phyloP scores from a whole-genome alignment of 2,888 invertebrate genomes.

The Stomorhina lunata region DNA sequence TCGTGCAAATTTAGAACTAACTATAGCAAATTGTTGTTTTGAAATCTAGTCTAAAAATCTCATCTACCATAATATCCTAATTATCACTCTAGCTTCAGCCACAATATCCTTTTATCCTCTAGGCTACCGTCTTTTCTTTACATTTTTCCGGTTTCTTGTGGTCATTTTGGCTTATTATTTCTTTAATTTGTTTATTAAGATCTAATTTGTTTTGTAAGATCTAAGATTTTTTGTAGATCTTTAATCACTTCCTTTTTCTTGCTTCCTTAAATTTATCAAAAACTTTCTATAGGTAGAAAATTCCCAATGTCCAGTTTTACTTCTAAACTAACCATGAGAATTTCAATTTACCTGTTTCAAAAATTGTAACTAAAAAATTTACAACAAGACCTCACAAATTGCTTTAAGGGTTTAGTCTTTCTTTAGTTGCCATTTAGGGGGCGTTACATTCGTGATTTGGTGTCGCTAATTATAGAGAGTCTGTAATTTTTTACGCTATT shows the following conservation, averaged over 20 bases:
- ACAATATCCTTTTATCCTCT: neutral
- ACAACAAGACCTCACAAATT: slow-evolving; percentile 59
- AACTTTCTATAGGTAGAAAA: slow-evolving; percentile 63
- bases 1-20: slow-evolving; percentile 53
- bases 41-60: neutral
- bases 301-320: neutral
- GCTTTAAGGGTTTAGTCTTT: neutral
- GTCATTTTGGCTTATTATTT: slow-evolving; percentile 34
- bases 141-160: slow-evolving; percentile 57
- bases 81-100: no score
- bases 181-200: slow-evolving; percentile 10
- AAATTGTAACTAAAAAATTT: neutral
- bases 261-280: slow-evolving; percentile 48
- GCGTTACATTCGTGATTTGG: slow-evolving; percentile 67
- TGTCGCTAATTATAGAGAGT: slow-evolving; percentile 69
- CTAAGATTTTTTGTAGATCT: neutral
- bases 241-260: slow-evolving; percentile 55
- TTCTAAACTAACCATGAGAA: neutral
- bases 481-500: slow-evolving; percentile 56
- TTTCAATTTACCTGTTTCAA: slow-evolving; percentile 20
- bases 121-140: neutral
- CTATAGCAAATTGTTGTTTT: neutral
- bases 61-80: slow-evolving; percentile 37
- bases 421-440: slow-evolving; percentile 52
- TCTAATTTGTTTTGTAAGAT: slow-evolving; percentile 15